phyloP scores from a whole-genome alignment of 1,140 invertebrate species.

The Ceratosolen solmsi region DNA sequence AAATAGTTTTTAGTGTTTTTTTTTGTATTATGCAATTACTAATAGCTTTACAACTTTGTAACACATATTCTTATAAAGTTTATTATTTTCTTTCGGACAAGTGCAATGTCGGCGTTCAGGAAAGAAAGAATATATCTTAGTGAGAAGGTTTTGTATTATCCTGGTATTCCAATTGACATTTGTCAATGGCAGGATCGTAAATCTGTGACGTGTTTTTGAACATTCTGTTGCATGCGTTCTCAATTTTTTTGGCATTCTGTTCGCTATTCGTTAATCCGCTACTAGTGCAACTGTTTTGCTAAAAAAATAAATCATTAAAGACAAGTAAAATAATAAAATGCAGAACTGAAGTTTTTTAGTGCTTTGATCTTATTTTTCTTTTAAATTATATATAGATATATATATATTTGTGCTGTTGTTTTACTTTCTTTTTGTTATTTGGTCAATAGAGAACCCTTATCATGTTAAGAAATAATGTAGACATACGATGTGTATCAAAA shows the following conservation, averaged over 20 bases:
- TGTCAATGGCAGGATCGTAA: constrained; percentile 10
- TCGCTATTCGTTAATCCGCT: background rate
- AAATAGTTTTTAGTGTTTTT: no score
- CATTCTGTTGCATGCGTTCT: constrained; percentile 10
- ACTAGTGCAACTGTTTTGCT: background rate
- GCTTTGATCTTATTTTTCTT: background rate
- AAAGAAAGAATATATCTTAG: background rate
- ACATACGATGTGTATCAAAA: no score
- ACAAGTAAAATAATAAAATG: background rate
- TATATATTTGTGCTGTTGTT: no score
- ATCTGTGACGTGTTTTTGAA: constrained; percentile 35
- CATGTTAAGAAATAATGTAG: no score
- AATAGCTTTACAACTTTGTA: background rate
- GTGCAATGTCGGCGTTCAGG: background rate
- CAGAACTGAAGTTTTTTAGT: background rate
- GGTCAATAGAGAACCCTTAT: no score
- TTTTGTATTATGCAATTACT: no score
- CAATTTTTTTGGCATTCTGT: constrained; percentile 23
- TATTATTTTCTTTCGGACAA: background rate
- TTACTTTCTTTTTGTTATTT: no score
- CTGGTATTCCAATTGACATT: constrained; percentile 6
- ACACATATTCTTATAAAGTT: no score
- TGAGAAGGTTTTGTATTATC: constrained; percentile 13
- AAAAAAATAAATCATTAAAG: background rate
- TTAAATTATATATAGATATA: no score